Conservation (phyloP, 2,797 vertebrate species). For the Thunnus albacares region DNA sequence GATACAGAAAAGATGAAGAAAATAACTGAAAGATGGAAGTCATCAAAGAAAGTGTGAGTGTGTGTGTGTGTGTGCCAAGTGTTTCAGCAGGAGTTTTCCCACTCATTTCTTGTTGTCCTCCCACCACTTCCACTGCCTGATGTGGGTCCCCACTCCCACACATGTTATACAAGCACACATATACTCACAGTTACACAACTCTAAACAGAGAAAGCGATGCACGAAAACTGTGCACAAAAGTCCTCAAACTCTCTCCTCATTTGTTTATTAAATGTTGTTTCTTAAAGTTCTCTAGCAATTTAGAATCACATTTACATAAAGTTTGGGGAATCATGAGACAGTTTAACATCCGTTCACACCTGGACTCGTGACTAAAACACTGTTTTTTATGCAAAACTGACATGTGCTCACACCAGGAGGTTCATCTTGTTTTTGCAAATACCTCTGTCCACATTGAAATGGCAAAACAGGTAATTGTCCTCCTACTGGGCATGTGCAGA, state of each 20-base stretch:
- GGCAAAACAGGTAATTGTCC: too few relatives aligned
- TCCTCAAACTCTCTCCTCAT: background rate
- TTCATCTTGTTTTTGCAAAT: too few relatives aligned
- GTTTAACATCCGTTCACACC: too few relatives aligned
- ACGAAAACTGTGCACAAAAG: background rate
- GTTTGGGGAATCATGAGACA: too few relatives aligned
- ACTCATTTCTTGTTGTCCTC: constrained; percentile 41
- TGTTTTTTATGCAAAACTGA: too few relatives aligned
- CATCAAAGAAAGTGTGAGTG: constrained; percentile 14
- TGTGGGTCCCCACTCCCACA: constrained; percentile 51
- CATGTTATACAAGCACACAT: constrained; percentile 41
- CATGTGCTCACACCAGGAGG: too few relatives aligned
- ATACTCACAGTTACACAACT: constrained; percentile 9
- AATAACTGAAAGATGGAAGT: constrained; percentile 25
- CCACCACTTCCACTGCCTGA: constrained; percentile 39
- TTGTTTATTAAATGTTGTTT: background rate
- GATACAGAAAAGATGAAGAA: constrained; percentile 32
- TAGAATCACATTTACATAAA: too few relatives aligned
- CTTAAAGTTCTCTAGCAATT: too few relatives aligned
- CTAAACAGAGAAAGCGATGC: background rate
- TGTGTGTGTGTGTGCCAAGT: constrained; percentile 22
- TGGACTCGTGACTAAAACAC: too few relatives aligned
- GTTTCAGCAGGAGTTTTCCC: constrained; percentile 46
- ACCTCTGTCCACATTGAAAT: too few relatives aligned
- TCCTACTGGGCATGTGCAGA: too few relatives aligned